A percentile compares a stretch with the other conserved stretches of the same genome.
Conservation (phyloP, 2,797 vertebrate genomes). For the Lemur catta region DNA sequence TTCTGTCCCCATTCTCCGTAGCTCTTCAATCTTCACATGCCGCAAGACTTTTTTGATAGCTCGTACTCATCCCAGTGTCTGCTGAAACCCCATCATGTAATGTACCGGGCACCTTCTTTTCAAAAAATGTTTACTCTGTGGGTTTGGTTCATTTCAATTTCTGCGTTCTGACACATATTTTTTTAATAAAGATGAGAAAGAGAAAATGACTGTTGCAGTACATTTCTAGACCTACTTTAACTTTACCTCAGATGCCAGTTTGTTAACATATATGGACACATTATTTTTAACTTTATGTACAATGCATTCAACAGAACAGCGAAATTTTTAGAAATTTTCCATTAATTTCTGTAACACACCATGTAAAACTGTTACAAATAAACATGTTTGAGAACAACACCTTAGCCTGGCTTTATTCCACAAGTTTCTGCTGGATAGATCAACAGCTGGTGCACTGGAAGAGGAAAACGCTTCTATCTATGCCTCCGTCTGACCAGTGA, state of each 20-base stretch:
- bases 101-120: constrained; percentile 86
- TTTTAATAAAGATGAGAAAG: constrained; percentile 89
- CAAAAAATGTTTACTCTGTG: constrained; percentile 86
- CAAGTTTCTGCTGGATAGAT: neutral
- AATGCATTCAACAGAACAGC: constrained; percentile 90
- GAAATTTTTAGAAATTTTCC: constrained; percentile 93
- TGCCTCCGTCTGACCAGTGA: neutral
- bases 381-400: constrained; percentile 92
- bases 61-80: constrained; percentile 83
- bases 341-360: constrained; percentile 96
- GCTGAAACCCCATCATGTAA: constrained; percentile 80
- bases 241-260: constrained; percentile 98
- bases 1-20: constrained; percentile 77
- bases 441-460: neutral
- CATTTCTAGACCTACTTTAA: constrained; percentile 98
- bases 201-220: constrained; percentile 91
- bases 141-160: constrained; percentile 86
- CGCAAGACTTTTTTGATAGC: constrained; percentile 83
- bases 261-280: constrained; percentile 93
- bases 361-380: constrained; percentile 99
- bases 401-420: constrained; percentile 69
- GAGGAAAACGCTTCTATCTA: neutral
- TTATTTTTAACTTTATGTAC: constrained; percentile 98
- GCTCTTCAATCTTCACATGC: constrained; percentile 79
- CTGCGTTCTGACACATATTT: constrained; percentile 87